Evolutionary conservation across 2,888 invertebrate genomes (phyloP).

Genomic region (Listrodromus nycthemerus): DNA sequence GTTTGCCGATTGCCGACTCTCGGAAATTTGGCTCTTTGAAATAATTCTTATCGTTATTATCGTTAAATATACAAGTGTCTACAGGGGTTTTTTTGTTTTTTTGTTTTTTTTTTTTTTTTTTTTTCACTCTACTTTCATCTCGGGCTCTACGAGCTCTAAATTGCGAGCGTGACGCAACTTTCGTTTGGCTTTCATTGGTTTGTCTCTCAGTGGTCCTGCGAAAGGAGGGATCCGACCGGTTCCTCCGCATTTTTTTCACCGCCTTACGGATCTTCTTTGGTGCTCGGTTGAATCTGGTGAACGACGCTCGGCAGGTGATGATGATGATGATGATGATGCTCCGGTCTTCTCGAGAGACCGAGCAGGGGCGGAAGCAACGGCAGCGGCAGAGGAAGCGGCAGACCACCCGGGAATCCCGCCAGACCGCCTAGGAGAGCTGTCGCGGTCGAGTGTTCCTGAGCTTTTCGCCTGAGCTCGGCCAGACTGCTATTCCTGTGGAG

Average conservation of each 20-base stretch:
- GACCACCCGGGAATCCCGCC: conserved; percentile 80
- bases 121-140: conserved; percentile 63
- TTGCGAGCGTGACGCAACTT: neutral
- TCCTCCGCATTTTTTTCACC: neutral
- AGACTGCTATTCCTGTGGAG: conserved; percentile 89
- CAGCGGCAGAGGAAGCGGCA: conserved; percentile 84
- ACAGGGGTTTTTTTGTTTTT: too few relatives aligned
- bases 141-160: conserved; percentile 49
- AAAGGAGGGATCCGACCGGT: conserved; percentile 11
- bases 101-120: too few relatives aligned
- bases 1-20: conserved; percentile 71
- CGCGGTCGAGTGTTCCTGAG: conserved; percentile 97
- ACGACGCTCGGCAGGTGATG: conserved; percentile 82
- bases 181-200: neutral
- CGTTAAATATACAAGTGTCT: conserved; percentile 81
- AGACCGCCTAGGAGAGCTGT: conserved; percentile 81
- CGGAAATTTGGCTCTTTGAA: conserved; percentile 63
- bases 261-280: conserved; percentile 81
- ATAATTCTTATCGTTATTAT: conserved; percentile 3
- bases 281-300: conserved; percentile 81
- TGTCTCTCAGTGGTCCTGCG: conserved; percentile 36
- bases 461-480: conserved; percentile 95
- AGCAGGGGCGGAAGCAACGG: conserved; percentile 85
- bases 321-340: conserved; percentile 84
- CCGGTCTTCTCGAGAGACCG: conserved; percentile 84